Conservation (phyloP, 2,888 invertebrate genomes). For the Anticlea derivata region DNA sequence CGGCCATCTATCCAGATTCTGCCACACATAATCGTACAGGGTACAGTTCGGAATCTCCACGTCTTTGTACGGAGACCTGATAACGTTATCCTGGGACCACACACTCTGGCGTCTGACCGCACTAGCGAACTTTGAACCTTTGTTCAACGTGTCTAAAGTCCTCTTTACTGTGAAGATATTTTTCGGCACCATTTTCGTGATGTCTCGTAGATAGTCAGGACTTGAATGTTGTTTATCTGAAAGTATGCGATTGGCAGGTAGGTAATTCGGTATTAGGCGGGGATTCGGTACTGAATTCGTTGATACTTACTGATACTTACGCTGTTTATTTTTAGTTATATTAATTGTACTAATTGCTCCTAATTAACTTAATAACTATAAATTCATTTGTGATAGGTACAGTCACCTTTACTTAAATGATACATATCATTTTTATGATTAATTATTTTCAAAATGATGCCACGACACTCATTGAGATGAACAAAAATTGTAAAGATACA, state of each 20-base stretch:
- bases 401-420: too few species aligned
- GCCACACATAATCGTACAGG: constrained; percentile 86
- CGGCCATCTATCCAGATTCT: constrained; percentile 85
- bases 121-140: constrained; percentile 45
- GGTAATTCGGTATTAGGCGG: too few species aligned
- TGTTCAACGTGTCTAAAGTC: constrained; percentile 43
- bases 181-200: constrained; percentile 49
- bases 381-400: too few species aligned
- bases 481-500: too few species aligned
- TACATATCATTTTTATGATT: too few species aligned
- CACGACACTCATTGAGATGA: too few species aligned
- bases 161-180: constrained; percentile 51
- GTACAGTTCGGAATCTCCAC: constrained; percentile 79
- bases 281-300: too few species aligned
- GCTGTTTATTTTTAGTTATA: too few species aligned
- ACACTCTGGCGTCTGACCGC: constrained; percentile 53
- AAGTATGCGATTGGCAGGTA: neutral
- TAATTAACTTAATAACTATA: too few species aligned
- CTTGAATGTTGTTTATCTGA: constrained; percentile 17
- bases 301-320: too few species aligned
- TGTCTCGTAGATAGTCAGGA: neutral
- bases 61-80: constrained; percentile 79
- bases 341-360: too few species aligned
- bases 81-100: constrained; percentile 64
- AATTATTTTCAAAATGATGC: too few species aligned